Percentiles rank a stretch among this genome's conserved stretches.
Conservation (phyloP, 2,113 vertebrate species). For the Plectropomus leopardus region DNA sequence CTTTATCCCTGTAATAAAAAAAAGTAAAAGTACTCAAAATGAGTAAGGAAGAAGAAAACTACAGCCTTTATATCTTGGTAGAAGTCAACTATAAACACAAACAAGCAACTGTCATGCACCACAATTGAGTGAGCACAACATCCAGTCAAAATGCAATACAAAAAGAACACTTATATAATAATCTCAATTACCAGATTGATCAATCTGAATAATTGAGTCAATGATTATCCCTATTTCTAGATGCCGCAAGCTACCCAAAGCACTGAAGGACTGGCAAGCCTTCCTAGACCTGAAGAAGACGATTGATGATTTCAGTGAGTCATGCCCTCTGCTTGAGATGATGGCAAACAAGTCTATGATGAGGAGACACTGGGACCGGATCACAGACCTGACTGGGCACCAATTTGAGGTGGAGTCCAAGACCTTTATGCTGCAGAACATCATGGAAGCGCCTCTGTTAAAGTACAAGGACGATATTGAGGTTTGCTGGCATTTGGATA, state of each 20-base stretch:
- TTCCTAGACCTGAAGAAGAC: constrained; percentile 88
- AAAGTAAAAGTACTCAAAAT: no score
- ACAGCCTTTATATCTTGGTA: no score
- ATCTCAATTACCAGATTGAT: no score
- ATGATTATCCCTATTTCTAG: background rate
- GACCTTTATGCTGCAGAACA: constrained; percentile 44
- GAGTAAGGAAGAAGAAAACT: no score
- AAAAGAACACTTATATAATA: no score
- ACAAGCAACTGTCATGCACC: no score
- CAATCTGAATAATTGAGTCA: no score
- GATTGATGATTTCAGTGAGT: constrained; percentile 85
- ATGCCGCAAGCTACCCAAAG: constrained; percentile 64
- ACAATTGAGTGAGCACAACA: no score
- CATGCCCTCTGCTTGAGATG: constrained; percentile 67
- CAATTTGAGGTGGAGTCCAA: constrained; percentile 56
- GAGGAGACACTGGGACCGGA: constrained; percentile 59
- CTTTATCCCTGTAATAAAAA: no score
- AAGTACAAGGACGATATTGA: constrained; percentile 62
- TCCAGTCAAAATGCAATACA: no score
- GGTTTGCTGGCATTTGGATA: constrained; percentile 37
- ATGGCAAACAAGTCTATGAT: constrained; percentile 69
- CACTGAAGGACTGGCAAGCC: constrained; percentile 71
- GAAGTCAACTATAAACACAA: no score
- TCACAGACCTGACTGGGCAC: constrained; percentile 62
- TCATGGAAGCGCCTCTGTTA: constrained; percentile 61